Base-by-base conservation (phyloP, 2,888 invertebrate species). In the Drosophila acutilabella region DNA sequence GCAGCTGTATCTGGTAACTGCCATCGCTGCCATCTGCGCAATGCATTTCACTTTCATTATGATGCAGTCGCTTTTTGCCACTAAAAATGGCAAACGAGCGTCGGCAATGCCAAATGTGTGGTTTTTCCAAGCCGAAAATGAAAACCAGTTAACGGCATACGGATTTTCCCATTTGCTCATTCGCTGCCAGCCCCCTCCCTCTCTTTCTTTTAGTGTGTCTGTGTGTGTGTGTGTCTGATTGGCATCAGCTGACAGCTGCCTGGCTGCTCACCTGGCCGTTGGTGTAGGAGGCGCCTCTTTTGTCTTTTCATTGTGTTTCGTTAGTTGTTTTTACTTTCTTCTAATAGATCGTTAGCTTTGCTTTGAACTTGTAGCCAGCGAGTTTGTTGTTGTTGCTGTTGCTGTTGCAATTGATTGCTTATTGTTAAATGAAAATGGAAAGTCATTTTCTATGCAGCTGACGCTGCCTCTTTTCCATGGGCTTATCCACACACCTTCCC, bases 41-140 rank as follows among this genome's bases (percentile, higher is more conserved):
- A 89, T 89, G 88, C 89, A 88, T 89, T 90, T 89, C 90, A 90
- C 90, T 89, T 89, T 89, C 90, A 86, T 89, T 90, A 90, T 89
- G 89, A 89, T 90, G 89, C 89, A 89, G 89, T 89, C 85, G 83
- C 79, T 88, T 88, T 86, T 82, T 86, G 86, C 81, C 80, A 83
- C 83, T 87, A 85, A 88, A 88, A 88, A 85, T 82, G 85, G 88
- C 88, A 80, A 77, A 80, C 85, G 77, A 83, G 81, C 84, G 74
- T 62, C 54, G 68, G 48, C 65, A 70, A 78, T 81, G 81, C 79
- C 78, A 78, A 80, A 80, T 80, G 79, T 80, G 75, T 76, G 83
- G 87, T 87, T 83, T 83, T 83, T 83, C 83, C 83, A 87, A 83
- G 81, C 87, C 88, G 62, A 84, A 88, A 88, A 85, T 71, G 81